phyloP scores from a whole-genome alignment of 2,797 vertebrate genomes.

The Sebastiscus tertius region DNA sequence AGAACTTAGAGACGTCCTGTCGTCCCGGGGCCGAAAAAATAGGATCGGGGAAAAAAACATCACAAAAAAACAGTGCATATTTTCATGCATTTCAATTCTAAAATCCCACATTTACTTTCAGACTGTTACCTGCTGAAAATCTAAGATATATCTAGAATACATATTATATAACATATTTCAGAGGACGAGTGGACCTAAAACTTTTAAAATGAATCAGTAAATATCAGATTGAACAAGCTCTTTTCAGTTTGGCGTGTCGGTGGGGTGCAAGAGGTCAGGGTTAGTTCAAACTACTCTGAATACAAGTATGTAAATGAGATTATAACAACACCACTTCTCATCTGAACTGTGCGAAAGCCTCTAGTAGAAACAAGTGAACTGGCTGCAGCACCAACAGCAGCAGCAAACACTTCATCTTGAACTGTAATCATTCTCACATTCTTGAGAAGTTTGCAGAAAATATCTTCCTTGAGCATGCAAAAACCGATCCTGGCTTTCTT shows the following conservation, averaged over 20 bases:
- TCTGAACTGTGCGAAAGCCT: neutral
- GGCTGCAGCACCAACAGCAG: neutral
- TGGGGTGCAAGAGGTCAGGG: neutral
- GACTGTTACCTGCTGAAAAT: neutral
- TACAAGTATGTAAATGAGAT: neutral
- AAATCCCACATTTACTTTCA: neutral
- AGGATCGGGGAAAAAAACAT: too few species aligned
- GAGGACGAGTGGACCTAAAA: neutral
- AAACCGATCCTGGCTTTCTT: neutral
- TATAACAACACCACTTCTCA: neutral
- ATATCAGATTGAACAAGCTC: neutral
- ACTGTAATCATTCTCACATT: neutral
- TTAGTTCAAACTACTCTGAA: neutral
- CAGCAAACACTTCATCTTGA: neutral
- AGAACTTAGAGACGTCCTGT: too few species aligned
- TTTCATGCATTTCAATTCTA: neutral
- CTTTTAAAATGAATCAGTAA: neutral
- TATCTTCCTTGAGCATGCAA: neutral
- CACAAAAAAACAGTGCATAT: neutral
- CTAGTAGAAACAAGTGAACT: neutral
- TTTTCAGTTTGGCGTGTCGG: neutral
- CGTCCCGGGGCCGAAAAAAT: too few species aligned
- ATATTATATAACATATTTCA: neutral
- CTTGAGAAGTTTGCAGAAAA: neutral
- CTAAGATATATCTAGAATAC: too few species aligned